A percentile compares a stretch with the other conserved stretches of the same genome.
Evolutionary conservation across 2,888 invertebrate species (phyloP).

Genomic region (Drosophila borealis): DNA sequence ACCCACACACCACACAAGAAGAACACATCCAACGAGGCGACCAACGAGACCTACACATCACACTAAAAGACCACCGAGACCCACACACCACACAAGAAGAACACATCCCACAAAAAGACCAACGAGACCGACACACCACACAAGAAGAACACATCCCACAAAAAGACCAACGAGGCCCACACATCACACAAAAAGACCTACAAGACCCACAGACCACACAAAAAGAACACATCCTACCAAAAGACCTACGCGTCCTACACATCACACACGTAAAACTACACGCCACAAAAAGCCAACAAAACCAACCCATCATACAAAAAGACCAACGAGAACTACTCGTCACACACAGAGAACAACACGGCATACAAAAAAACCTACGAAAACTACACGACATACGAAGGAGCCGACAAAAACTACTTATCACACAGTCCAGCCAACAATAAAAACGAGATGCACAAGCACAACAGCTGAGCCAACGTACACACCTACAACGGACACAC

Average conservation of each 20-base stretch:
- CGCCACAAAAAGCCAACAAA: background rate
- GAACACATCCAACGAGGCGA: background rate
- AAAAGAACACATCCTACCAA: background rate
- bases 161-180: background rate
- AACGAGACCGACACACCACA: constrained; percentile 6
- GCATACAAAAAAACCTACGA: background rate
- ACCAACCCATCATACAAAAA: constrained; percentile 2
- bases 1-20: constrained; percentile 6
- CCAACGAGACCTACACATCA: background rate
- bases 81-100: constrained; percentile 1
- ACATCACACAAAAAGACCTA: background rate
- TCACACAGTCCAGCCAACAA: background rate
- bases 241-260: constrained; percentile 3
- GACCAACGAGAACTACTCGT: constrained; percentile 11
- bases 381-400: constrained; percentile 8
- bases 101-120: constrained; percentile 1
- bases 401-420: background rate
- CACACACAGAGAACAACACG: background rate
- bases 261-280: background rate
- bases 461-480: background rate
- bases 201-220: constrained; percentile 4
- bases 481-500: background rate
- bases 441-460: background rate
- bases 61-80: constrained; percentile 7
- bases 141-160: background rate